A percentile compares a stretch with the other conserved stretches of the same genome.
phyloP scores from a whole-genome alignment of 2,113 vertebrate species.

The Cyphomyrus discorhynchus region DNA sequence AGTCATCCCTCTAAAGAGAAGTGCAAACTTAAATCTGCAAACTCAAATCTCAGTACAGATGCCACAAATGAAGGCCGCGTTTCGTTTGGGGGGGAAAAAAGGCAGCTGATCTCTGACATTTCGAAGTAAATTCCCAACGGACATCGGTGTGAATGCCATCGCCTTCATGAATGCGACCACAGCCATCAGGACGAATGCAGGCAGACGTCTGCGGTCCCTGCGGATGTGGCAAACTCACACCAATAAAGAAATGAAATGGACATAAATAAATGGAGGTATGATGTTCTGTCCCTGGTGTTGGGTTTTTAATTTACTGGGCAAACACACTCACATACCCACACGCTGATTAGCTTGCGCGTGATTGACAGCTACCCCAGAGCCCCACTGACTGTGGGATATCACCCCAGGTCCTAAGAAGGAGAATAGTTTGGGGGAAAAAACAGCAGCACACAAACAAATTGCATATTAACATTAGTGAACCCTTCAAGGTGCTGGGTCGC shows the following conservation, averaged over 20 bases:
- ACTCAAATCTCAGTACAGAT: neutral
- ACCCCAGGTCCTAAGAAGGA: neutral
- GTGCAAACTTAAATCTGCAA: neutral
- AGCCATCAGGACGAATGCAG: constrained; percentile 6
- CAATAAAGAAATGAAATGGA: constrained; percentile 14
- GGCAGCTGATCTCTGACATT: constrained; percentile 22
- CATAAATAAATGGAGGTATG: constrained; percentile 8
- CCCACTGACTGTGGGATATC: neutral
- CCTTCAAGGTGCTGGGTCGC: neutral
- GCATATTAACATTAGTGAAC: neutral
- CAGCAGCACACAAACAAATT: neutral
- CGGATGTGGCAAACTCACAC: neutral
- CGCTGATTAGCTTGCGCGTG: neutral
- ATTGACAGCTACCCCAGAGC: neutral
- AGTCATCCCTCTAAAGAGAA: neutral
- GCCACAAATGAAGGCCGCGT: neutral
- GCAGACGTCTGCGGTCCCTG: neutral
- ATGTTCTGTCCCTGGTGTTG: neutral
- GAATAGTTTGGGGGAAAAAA: neutral
- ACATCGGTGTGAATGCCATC: constrained; percentile 5
- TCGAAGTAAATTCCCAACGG: neutral
- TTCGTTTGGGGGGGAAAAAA: neutral
- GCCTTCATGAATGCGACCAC: neutral
- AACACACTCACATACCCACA: neutral
- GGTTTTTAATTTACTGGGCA: neutral